These are phyloP conservation scores for Yponomeuta sedellus DNA, from an alignment of 2,888 invertebrate species.

Conservation along the genomic window DNA sequence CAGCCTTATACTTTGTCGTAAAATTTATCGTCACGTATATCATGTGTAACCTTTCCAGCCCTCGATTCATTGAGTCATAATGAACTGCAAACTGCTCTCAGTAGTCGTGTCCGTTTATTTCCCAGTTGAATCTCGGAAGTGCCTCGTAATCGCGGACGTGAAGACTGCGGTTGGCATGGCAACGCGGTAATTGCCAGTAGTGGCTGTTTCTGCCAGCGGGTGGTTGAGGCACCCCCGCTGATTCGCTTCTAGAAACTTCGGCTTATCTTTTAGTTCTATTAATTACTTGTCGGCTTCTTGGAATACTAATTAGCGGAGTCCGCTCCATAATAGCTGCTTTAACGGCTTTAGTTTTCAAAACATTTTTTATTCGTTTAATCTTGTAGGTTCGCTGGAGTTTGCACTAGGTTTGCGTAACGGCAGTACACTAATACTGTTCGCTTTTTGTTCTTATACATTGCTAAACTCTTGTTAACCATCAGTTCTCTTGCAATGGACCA, in stretches of 20 bases:
- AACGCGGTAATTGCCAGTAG: conserved; percentile 20
- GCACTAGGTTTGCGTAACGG: too few relatives aligned
- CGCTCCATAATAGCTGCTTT: too few relatives aligned
- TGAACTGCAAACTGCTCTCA: neutral
- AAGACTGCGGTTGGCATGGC: conserved; percentile 13
- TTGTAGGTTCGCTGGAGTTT: too few relatives aligned
- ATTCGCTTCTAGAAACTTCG: neutral
- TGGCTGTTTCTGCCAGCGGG: conserved; percentile 17
- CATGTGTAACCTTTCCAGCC: neutral
- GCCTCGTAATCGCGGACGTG: neutral
- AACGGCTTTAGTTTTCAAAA: too few relatives aligned
- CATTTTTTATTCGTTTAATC: too few relatives aligned
- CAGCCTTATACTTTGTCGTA: too few relatives aligned
- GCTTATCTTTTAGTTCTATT: neutral
- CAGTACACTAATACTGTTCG: too few relatives aligned
- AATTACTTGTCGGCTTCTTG: neutral
- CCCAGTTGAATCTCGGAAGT: neutral
- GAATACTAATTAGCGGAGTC: neutral
- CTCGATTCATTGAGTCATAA: neutral
- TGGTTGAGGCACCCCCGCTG: conserved; percentile 14
- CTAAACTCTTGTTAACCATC: neutral
- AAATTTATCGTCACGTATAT: neutral
- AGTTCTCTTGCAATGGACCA: neutral
- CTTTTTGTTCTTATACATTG: neutral
- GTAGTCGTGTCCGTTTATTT: neutral